Evolutionary conservation across 2,888 invertebrate genomes (phyloP).

Genomic region (Rhopalosiphum nymphaeae): DNA sequence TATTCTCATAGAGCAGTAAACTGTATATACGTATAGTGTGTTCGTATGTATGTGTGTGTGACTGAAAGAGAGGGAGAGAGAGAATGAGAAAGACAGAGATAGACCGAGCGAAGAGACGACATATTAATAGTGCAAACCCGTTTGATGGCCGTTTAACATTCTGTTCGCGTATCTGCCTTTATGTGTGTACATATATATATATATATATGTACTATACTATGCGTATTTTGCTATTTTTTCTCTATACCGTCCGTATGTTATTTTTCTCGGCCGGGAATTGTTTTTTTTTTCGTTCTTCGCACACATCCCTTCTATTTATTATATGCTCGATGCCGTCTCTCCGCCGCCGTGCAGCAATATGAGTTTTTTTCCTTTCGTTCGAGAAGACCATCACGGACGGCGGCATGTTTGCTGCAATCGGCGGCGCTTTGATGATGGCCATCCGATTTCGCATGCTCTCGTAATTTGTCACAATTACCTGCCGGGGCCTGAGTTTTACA

Average conservation of each 20-base stretch:
- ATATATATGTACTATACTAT: background rate
- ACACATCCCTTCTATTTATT: constrained; percentile 3
- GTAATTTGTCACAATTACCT: constrained; percentile 63
- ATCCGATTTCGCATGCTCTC: constrained; percentile 57
- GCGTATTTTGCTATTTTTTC: constrained; percentile 28
- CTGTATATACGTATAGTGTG: background rate
- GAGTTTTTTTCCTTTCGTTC: constrained; percentile 20
- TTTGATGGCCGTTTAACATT: constrained; percentile 65
- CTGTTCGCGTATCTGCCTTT: constrained; percentile 57
- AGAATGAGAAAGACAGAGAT: background rate
- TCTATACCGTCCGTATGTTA: background rate
- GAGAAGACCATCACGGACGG: constrained; percentile 30
- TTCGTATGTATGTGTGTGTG: background rate
- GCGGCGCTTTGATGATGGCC: constrained; percentile 52
- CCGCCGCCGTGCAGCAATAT: background rate
- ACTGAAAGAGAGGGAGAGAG: too few relatives aligned
- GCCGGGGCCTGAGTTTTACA: constrained; percentile 33
- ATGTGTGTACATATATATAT: background rate
- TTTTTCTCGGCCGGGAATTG: constrained; percentile 54
- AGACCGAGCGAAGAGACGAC: constrained; percentile 26
- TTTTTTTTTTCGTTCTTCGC: constrained; percentile 45
- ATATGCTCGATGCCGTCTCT: background rate
- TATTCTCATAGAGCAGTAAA: background rate
- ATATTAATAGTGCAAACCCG: constrained; percentile 62
- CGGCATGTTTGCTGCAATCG: constrained; percentile 42